Conservation (phyloP, 2,888 invertebrate genomes). For the Glaucopsyche alexis region DNA sequence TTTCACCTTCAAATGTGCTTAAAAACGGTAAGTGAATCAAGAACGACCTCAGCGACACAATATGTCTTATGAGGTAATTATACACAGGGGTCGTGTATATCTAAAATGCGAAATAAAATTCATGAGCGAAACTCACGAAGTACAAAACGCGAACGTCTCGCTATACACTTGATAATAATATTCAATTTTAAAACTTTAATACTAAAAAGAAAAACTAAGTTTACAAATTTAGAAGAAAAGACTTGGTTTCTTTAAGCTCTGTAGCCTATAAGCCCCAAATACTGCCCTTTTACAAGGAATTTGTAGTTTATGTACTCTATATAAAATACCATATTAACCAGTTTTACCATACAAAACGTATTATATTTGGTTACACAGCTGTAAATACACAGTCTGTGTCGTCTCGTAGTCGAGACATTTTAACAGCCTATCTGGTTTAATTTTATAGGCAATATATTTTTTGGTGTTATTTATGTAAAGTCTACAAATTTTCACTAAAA, state of each 20-base stretch:
- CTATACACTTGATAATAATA: background rate
- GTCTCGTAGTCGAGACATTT: no score
- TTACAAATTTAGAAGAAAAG: background rate
- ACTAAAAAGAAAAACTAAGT: background rate
- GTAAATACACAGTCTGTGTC: no score
- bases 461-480: no score
- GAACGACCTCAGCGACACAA: constrained; percentile 18
- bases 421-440: no score
- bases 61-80: constrained; percentile 19
- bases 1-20: constrained; percentile 18
- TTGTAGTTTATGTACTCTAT: no score
- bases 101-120: constrained; percentile 1
- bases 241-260: background rate
- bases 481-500: no score
- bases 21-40: constrained; percentile 5
- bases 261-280: no score
- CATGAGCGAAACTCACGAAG: constrained; percentile 8
- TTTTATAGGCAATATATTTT: no score
- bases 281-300: no score
- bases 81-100: constrained; percentile 4
- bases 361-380: no score
- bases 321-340: no score
- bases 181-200: background rate
- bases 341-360: no score
- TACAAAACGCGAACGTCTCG: background rate